Evolutionary conservation across 2,113 vertebrate species (phyloP).

Genomic region (Tichodroma muraria): DNA sequence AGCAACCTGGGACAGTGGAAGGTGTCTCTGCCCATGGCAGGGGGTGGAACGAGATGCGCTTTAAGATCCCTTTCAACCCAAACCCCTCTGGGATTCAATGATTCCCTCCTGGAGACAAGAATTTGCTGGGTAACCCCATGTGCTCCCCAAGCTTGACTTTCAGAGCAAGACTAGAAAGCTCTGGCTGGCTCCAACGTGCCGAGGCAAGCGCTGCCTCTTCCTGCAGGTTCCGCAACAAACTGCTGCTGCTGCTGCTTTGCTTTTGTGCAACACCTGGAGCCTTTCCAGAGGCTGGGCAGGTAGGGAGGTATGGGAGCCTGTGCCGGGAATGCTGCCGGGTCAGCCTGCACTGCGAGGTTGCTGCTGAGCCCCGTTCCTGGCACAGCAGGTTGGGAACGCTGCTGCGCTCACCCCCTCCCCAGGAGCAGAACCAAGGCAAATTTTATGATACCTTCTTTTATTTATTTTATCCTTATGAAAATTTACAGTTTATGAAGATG

Average conservation of each 20-base stretch:
- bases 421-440: not conserved
- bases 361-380: not conserved
- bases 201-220: not conserved
- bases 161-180: not conserved
- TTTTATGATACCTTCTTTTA: not conserved
- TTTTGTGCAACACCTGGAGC: constrained; percentile 23
- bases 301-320: not conserved
- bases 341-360: fast-evolving
- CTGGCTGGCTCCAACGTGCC: not conserved
- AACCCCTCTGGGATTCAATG: not conserved
- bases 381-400: fast-evolving
- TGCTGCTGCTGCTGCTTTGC: not conserved
- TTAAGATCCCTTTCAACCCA: not conserved
- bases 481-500: no score
- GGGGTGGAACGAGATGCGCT: fast-evolving
- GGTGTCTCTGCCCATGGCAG: no score
- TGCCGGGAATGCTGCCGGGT: fast-evolving
- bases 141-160: not conserved
- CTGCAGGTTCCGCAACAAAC: constrained; percentile 28
- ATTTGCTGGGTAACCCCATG: not conserved
- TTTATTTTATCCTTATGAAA: not conserved
- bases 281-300: not conserved
- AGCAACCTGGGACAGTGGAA: fast-evolving
- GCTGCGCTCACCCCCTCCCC: not conserved
- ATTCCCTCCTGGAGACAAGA: not conserved